Evolutionary conservation across 37 sponge, comb jelly and placozoan species (phyloP).

Genomic region (Ephydatia muelleri): DNA sequence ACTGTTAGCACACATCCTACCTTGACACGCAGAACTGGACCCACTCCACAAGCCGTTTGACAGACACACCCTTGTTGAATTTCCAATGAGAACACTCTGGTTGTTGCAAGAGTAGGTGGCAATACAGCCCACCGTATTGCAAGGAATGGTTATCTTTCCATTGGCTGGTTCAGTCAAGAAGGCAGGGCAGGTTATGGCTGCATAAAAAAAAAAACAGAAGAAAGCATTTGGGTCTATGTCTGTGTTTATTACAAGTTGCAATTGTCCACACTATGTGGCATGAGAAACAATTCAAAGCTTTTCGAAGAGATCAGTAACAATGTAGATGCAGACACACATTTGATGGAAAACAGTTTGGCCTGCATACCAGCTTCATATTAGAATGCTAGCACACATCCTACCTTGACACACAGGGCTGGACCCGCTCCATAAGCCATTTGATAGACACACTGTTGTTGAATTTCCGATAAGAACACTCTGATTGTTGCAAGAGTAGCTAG

Average conservation of each 20-base stretch:
- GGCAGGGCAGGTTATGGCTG: neutral
- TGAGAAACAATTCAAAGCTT: no score
- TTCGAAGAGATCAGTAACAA: no score
- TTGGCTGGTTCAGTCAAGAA: neutral
- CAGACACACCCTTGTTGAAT: conserved; percentile 34
- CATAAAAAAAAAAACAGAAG: neutral
- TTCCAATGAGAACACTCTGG: conserved; percentile 46
- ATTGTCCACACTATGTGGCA: no score
- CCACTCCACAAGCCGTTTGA: conserved; percentile 56
- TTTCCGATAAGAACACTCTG: neutral
- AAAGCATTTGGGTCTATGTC: no score
- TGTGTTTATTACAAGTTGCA: no score
- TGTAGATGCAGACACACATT: no score
- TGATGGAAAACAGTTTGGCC: no score
- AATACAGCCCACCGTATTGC: neutral
- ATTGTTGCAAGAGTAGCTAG: conserved; percentile 21
- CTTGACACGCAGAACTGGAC: conserved; percentile 41
- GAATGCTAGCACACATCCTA: neutral
- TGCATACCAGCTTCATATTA: no score
- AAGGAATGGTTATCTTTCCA: neutral
- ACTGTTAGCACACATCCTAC: conserved; percentile 14
- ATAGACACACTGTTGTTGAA: no score
- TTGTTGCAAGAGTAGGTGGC: conserved; percentile 47
- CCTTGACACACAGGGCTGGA: conserved; percentile 9
- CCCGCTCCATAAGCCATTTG: no score